Conservation (phyloP, 1,140 invertebrate genomes). For the Oncopeltus fasciatus region DNA sequence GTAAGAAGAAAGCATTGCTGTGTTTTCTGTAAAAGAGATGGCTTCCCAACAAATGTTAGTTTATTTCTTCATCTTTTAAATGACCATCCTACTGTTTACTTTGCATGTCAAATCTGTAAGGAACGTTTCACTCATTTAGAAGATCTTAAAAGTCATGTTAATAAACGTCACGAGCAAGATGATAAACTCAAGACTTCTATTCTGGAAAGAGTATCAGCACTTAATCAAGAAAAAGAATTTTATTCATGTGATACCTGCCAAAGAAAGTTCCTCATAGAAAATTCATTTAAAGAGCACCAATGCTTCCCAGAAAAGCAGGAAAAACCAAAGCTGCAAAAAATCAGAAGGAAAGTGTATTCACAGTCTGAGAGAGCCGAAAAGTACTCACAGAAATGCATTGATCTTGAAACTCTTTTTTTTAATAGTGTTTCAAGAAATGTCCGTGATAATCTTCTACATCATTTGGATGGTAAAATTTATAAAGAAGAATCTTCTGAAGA, state of each 20-base stretch:
- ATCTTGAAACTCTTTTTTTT: constrained; percentile 33
- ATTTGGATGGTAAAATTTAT: constrained; percentile 42
- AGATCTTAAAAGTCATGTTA: constrained; percentile 18
- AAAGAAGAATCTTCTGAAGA: background rate
- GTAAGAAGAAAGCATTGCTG: constrained; percentile 23
- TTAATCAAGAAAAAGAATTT: constrained; percentile 2
- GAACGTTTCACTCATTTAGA: constrained; percentile 21
- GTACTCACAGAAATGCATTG: background rate
- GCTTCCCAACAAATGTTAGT: constrained; percentile 17
- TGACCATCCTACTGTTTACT: constrained; percentile 21
- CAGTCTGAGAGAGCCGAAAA: background rate
- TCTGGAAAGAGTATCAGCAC: background rate
- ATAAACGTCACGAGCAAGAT: constrained; percentile 15
- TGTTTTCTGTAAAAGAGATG: constrained; percentile 22
- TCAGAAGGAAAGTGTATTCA: background rate
- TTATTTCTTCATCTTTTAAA: constrained; percentile 23
- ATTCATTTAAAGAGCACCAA: constrained; percentile 14
- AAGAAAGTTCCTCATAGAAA: constrained; percentile 10
- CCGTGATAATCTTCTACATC: constrained; percentile 43
- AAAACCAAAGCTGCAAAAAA: constrained; percentile 10
- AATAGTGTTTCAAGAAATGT: constrained; percentile 44
- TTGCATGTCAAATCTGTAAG: constrained; percentile 24
- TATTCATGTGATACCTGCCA: constrained; percentile 11
- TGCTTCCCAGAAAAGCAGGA: constrained; percentile 10
- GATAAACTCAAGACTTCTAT: background rate